These are phyloP conservation scores for Nesidiocoris tenuis DNA, from an alignment of 2,888 invertebrate species.

Conservation along the genomic window DNA sequence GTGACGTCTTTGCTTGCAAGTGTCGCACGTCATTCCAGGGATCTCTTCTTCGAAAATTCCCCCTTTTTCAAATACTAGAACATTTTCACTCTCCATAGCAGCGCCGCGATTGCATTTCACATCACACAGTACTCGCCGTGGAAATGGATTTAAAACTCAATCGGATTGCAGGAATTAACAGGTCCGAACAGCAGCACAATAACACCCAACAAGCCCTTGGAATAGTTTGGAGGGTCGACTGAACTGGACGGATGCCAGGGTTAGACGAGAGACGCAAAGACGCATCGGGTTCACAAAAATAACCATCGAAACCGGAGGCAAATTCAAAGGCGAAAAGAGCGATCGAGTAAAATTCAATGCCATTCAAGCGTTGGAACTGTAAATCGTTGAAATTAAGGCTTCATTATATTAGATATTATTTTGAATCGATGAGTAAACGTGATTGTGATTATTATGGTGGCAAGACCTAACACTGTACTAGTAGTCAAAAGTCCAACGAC, in stretches of 20 bases:
- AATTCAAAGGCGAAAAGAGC: background rate
- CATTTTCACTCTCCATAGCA: slow-evolving; percentile 1
- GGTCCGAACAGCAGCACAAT: background rate
- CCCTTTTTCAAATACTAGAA: slow-evolving; percentile 49
- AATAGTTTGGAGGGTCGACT: slow-evolving; percentile 27
- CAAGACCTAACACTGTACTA: too few species aligned
- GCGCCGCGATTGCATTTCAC: too few species aligned
- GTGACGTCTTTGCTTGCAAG: slow-evolving; percentile 48
- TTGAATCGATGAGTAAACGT: too few species aligned
- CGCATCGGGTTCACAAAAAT: background rate
- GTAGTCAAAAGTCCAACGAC: too few species aligned
- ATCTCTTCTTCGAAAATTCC: slow-evolving; percentile 49
- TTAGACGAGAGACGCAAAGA: background rate
- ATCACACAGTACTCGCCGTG: too few species aligned
- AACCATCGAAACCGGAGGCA: background rate
- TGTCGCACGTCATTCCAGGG: slow-evolving; percentile 50
- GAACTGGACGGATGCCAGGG: slow-evolving; percentile 13
- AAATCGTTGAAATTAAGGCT: too few species aligned
- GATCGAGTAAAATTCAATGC: background rate
- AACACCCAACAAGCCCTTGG: slow-evolving; percentile 5
- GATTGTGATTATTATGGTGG: too few species aligned
- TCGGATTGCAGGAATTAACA: too few species aligned
- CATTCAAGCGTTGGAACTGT: background rate
- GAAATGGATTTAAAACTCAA: too few species aligned
- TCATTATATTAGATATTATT: too few species aligned